Base-by-base conservation (phyloP, 2,797 vertebrate species). In the Acrossocheilus fasciatus region DNA sequence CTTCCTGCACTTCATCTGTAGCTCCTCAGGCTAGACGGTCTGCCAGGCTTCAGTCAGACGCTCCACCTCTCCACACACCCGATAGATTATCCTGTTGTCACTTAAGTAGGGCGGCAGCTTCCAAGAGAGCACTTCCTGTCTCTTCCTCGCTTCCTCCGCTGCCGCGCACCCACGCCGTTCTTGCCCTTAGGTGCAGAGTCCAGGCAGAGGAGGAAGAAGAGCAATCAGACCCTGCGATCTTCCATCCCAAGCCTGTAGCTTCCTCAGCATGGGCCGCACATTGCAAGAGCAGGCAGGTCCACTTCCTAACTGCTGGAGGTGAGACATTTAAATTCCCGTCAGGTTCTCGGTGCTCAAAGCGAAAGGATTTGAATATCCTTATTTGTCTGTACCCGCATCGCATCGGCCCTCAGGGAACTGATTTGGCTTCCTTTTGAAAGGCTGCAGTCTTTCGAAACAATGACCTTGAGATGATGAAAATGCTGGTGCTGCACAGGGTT, bases 271-370 rank as follows among this genome's bases (percentile, higher is more conserved):
- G 89, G 83, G 75, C 77, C 85, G 81, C 88, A 85, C 90, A 91
- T 90, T 87, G 64, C 82, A 92, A 88, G 91, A 91, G 83, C 89
- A 87, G 91, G 87, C 91, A 91, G 89, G 89, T 90, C 88, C 89
- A 86, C 74, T 57, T 81, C 89, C 92, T 90, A 74, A 87, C 85
- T 69, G 68, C 88, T 82, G 89, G 77, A 81, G 81, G 80, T 82
- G 86, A 84, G 69, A 57, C 74, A 68, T 89, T 86, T 86, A 82
- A 80, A n/a, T 81, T 89, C 82, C 87, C 84, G 84, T 80, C 91
- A 87, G 84, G 85, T 74, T 59, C n/a, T 80, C 30, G 0, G 50
- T 36, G 36, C 52, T 78, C 66, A 79, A 83, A 81, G 52, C 5
- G n/a, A 34, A 66, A 69, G 59, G 26, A 81, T 88, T 85, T 88